A percentile compares a stretch with the other conserved stretches of the same genome.
phyloP scores from a whole-genome alignment of 2,888 invertebrate species.

The Drosophila rellima region DNA sequence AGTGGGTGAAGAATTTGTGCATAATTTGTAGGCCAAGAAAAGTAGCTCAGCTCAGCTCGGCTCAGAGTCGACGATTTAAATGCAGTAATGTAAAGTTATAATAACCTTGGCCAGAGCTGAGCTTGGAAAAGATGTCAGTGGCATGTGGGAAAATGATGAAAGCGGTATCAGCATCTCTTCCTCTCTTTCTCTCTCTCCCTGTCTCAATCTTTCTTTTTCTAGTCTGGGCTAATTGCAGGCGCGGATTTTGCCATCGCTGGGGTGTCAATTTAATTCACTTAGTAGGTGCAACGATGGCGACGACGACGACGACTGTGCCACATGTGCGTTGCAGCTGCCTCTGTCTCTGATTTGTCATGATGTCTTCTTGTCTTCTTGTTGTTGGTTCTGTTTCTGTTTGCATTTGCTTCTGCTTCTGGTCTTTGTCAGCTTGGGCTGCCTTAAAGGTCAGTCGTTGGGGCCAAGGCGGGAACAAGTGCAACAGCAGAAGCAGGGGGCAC shows the following conservation, averaged over 20 bases:
- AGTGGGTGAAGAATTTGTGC: slow-evolving; percentile 58
- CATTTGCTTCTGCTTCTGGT: slow-evolving; percentile 33
- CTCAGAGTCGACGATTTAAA: slow-evolving; percentile 30
- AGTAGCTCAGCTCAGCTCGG: slow-evolving; percentile 48
- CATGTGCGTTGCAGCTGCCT: slow-evolving; percentile 73
- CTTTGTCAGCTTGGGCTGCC: slow-evolving; percentile 51
- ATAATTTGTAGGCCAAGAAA: slow-evolving; percentile 76
- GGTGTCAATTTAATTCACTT: slow-evolving; percentile 81
- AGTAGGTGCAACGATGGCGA: slow-evolving; percentile 58
- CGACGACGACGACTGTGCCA: slow-evolving; percentile 51
- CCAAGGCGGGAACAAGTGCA: slow-evolving; percentile 56
- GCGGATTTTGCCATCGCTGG: slow-evolving; percentile 71
- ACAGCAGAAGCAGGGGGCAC: slow-evolving; percentile 49
- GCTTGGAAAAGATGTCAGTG: slow-evolving; percentile 61
- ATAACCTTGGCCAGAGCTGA: slow-evolving; percentile 68
- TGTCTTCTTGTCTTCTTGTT: neutral
- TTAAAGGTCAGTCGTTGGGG: slow-evolving; percentile 56
- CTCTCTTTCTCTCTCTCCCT: neutral
- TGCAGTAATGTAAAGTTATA: slow-evolving; percentile 44
- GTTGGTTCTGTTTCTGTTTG: slow-evolving; percentile 9
- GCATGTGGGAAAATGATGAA: slow-evolving; percentile 71
- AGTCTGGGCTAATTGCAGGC: slow-evolving; percentile 70
- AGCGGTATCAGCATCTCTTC: slow-evolving; percentile 21
- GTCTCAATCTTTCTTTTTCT: neutral
- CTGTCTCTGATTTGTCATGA: neutral